A percentile compares a stretch with the other conserved stretches of the same genome.
phyloP scores from a whole-genome alignment of 2,888 invertebrate species.

The Podabrus alpinus region DNA sequence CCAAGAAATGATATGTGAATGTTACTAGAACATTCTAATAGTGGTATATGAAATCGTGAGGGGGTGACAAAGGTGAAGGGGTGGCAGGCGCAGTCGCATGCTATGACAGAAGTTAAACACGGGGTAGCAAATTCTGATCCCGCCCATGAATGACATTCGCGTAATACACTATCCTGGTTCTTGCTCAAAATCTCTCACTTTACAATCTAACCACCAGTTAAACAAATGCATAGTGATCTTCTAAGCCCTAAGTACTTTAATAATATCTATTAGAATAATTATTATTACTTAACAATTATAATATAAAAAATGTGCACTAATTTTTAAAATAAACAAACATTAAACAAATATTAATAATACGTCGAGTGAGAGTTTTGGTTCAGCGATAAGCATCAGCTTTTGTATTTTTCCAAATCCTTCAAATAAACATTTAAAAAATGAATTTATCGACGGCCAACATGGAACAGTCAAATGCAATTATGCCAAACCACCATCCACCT shows the following conservation, averaged over 20 bases:
- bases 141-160: constrained; percentile 49
- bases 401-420: not conserved
- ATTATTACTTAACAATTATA: not conserved
- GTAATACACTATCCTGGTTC: constrained; percentile 39
- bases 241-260: not conserved
- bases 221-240: constrained; percentile 36
- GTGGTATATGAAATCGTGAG: constrained; percentile 28
- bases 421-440: constrained; percentile 8
- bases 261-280: not conserved
- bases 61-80: constrained; percentile 34
- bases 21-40: constrained; percentile 33
- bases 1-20: not conserved
- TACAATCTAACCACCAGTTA: constrained; percentile 40
- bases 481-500: constrained; percentile 47
- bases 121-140: constrained; percentile 55
- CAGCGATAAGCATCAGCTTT: not conserved
- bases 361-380: not conserved
- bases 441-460: constrained; percentile 36
- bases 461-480: constrained; percentile 44
- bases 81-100: constrained; percentile 47
- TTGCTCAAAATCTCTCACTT: constrained; percentile 45
- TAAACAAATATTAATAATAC: not conserved
- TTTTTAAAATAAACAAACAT: not conserved
- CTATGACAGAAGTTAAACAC: constrained; percentile 56
- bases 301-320: not conserved